Evolutionary conservation across 2,113 vertebrate species (phyloP), one percentile per base, ranked within the genome.

Genomic region (Apteryx owenii): DNA sequence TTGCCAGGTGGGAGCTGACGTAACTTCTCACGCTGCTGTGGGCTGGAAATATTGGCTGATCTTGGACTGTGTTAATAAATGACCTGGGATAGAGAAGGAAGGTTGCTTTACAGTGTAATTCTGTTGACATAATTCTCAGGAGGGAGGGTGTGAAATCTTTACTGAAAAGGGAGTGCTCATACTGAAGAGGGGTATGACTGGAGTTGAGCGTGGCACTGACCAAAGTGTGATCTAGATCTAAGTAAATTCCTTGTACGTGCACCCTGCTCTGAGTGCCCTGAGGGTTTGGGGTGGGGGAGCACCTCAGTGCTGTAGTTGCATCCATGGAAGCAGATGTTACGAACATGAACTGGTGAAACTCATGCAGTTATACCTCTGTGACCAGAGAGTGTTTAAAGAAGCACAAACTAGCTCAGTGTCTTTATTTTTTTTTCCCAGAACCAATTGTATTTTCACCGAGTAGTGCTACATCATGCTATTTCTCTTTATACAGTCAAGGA

Each of bases 21-120:
- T 87, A 83, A 90, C 48, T 56, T 46, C 62, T 86, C 13, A 1
- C 5, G 80, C 88, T 93, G 73, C 92, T 19, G 38, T 56, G 88
- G 72, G 65, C 88, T 78, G 92, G 73, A 70, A 71, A 81, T 42
- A 42, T 87, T 84, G 83, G 72, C 92, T 89, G 51, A 7, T 96
- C 90, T 82, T 87, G 92, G 82, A 25, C 66, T 36, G n/a, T 33
- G 92, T 97, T 97, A 95, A 97, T 97, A 64, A 97, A 42, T 93
- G 66, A 97, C 70, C 56, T 0, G 3, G 70, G 33, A 31, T 46
- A 56, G 77, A 44, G 50, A 11, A n/a, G 51, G 66, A 33, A 69
- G 65, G 60, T 7, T 85, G 72, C 68, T 78, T 54, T 70, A 33
- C 12, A 2, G 25, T 11, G 9, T n/a, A 33, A 36, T 6, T 70